These are phyloP conservation scores for Oncorhynchus clarkii DNA, from an alignment of 2,113 vertebrate genomes.

Conservation along the genomic window DNA sequence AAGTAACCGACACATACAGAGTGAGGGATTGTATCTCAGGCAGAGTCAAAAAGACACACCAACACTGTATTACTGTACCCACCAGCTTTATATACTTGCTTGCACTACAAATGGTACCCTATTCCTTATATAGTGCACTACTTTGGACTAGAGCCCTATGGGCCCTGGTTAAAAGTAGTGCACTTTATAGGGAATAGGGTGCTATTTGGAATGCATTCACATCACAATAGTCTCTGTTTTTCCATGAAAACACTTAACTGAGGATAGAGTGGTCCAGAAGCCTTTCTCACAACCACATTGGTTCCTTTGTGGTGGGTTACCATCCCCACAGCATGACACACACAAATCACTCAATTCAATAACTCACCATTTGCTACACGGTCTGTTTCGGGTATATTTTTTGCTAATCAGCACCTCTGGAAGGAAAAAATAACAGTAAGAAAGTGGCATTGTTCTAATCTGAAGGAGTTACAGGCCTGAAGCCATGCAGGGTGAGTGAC, in stretches of 20 bases:
- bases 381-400: conserved; percentile 46
- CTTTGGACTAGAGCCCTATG: no score
- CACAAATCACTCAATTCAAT: conserved; percentile 57
- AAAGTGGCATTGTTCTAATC: conserved; percentile 42
- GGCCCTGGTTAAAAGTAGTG: no score
- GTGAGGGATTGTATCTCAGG: conserved; percentile 35
- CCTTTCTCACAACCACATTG: conserved; percentile 39
- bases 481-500: conserved; percentile 40
- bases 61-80: conserved; percentile 23
- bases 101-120: no score
- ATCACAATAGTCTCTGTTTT: neutral
- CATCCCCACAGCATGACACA: conserved; percentile 36
- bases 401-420: conserved; percentile 54
- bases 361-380: conserved; percentile 5
- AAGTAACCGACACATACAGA: conserved; percentile 40
- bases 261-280: conserved; percentile 18
- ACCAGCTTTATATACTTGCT: conserved; percentile 9
- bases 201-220: no score
- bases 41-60: conserved; percentile 23
- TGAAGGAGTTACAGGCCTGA: conserved; percentile 13
- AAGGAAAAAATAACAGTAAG: conserved; percentile 35
- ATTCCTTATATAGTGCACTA: no score
- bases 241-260: conserved; percentile 41
- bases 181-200: no score
- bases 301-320: conserved; percentile 43